A percentile compares a stretch with the other conserved stretches of the same genome.
These are phyloP conservation scores for Venusia cambrica DNA, from an alignment of 2,888 invertebrate species.

Conservation along the genomic window DNA sequence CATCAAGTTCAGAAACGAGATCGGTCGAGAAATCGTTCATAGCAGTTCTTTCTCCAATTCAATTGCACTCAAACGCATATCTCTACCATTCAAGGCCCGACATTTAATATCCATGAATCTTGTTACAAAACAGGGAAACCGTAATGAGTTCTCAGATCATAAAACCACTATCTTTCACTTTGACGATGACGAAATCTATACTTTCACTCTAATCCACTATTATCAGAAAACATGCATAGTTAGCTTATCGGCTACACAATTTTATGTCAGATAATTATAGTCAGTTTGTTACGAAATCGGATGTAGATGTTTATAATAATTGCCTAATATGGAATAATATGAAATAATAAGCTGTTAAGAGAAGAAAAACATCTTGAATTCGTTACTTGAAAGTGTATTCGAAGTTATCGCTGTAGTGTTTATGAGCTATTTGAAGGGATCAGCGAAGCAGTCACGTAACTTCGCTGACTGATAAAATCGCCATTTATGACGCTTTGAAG, in stretches of 20 bases:
- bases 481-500: too few relatives aligned
- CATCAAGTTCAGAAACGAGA: background rate
- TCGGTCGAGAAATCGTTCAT: background rate
- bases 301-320: constrained; percentile 2
- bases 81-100: constrained; percentile 32
- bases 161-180: constrained; percentile 35
- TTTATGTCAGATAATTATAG: constrained; percentile 13
- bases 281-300: constrained; percentile 10
- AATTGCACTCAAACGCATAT: too few relatives aligned
- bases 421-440: too few relatives aligned
- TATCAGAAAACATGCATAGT: constrained; percentile 12
- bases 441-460: too few relatives aligned
- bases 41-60: constrained; percentile 1
- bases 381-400: too few relatives aligned
- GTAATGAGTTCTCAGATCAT: constrained; percentile 34
- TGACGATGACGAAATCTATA: constrained; percentile 22
- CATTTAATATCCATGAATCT: constrained; percentile 42
- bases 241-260: constrained; percentile 11
- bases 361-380: too few relatives aligned
- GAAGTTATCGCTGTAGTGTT: too few relatives aligned
- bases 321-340: background rate
- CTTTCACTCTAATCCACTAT: constrained; percentile 24
- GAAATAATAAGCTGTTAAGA: constrained; percentile 1
- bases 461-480: too few relatives aligned
- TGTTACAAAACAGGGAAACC: constrained; percentile 42